Conservation (phyloP, 2,113 vertebrate species). For the Prietella phreatophila region DNA sequence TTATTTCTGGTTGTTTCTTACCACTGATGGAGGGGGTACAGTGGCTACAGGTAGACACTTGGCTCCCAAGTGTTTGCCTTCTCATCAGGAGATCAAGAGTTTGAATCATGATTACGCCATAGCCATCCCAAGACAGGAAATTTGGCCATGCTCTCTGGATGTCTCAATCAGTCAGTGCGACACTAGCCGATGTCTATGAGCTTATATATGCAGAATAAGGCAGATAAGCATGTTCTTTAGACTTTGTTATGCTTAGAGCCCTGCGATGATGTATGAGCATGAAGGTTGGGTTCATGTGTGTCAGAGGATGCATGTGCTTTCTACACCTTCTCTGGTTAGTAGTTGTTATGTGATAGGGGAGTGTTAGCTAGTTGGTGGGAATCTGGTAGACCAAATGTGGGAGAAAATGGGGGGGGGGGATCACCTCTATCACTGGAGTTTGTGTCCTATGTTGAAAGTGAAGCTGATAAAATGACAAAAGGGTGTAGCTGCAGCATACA, state of each 20-base stretch:
- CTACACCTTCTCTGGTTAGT: not conserved
- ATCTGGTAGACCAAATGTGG: not conserved
- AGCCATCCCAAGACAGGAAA: not conserved
- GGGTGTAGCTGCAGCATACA: not conserved
- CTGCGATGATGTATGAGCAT: not conserved
- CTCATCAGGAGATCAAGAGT: not conserved
- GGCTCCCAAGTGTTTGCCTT: not conserved
- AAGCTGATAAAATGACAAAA: not conserved
- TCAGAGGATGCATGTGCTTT: not conserved
- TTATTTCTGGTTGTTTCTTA: not conserved
- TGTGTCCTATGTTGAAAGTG: too few species aligned
- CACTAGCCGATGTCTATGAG: not conserved
- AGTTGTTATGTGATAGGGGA: not conserved
- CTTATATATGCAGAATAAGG: not conserved
- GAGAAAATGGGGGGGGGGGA: not conserved
- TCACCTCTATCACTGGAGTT: not conserved
- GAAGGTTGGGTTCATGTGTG: not conserved
- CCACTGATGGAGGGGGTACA: not conserved
- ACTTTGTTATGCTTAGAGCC: not conserved
- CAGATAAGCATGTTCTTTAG: not conserved
- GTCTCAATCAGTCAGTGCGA: not conserved
- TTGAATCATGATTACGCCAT: not conserved
- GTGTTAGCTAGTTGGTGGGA: not conserved
- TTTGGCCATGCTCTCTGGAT: not conserved
- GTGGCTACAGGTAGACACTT: not conserved